Evolutionary conservation across 2,888 invertebrate genomes (phyloP).

Genomic region (Tetrapedia diversipes): DNA sequence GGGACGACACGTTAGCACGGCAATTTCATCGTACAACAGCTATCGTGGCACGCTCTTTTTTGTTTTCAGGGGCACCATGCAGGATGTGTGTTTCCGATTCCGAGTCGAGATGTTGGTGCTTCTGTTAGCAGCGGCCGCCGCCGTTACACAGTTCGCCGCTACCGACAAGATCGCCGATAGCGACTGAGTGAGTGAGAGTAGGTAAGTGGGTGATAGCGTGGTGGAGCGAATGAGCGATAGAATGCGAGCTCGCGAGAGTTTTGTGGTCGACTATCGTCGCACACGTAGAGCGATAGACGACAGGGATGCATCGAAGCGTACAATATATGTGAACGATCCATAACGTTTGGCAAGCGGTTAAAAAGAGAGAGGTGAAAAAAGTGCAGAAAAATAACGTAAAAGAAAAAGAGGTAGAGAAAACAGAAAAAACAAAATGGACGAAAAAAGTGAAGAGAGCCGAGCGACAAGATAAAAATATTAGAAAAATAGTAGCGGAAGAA

Average conservation of each 20-base stretch:
- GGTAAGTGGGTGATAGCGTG: too few relatives aligned
- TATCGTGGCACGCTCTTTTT: constrained; percentile 41
- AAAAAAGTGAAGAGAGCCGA: background rate
- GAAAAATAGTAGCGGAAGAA: background rate
- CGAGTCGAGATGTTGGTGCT: constrained; percentile 5
- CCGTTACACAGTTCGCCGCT: constrained; percentile 10
- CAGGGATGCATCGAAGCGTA: constrained; percentile 51
- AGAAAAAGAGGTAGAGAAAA: background rate
- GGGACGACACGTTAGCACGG: background rate
- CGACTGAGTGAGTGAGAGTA: background rate
- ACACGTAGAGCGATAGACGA: constrained; percentile 50
- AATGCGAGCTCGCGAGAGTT: constrained; percentile 16
- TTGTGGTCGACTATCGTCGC: constrained; percentile 46
- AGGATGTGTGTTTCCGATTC: constrained; percentile 20
- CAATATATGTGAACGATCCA: constrained; percentile 52
- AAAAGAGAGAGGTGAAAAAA: constrained; percentile 1
- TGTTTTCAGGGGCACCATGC: constrained; percentile 29
- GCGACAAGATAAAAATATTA: background rate
- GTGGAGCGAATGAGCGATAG: too few relatives aligned
- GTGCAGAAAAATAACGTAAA: background rate
- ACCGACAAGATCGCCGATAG: constrained; percentile 33
- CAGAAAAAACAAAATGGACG: background rate
- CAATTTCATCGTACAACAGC: background rate
- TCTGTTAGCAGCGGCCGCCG: constrained; percentile 13
- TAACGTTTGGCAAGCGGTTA: constrained; percentile 48